Percentiles rank a stretch among this genome's conserved stretches.
Conservation (phyloP, 1,140 invertebrate genomes). For the Caenorhabditis inopinata region DNA sequence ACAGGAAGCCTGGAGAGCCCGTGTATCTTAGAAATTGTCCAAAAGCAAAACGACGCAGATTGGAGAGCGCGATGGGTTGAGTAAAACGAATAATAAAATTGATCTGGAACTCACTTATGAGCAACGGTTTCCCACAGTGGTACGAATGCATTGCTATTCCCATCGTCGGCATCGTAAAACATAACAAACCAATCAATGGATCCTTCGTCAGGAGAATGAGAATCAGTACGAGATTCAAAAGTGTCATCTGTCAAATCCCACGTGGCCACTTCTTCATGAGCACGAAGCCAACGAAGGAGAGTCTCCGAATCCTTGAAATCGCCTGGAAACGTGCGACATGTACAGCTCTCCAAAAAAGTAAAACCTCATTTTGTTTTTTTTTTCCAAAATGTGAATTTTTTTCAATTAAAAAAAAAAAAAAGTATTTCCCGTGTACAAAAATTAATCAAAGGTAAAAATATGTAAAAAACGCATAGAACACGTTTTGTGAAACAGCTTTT, state of each 20-base stretch:
- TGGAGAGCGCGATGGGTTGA: neutral
- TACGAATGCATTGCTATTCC: slow-evolving; percentile 63
- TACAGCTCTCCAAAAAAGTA: no score
- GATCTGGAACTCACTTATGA: slow-evolving; percentile 60
- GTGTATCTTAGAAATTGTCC: no score
- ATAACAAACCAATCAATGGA: slow-evolving; percentile 66
- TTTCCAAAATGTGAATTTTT: neutral
- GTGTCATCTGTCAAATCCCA: slow-evolving; percentile 64
- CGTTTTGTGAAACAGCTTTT: no score
- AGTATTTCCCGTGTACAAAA: no score
- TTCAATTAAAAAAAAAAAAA: no score
- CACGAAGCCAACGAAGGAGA: slow-evolving; percentile 63
- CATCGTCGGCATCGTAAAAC: slow-evolving; percentile 65
- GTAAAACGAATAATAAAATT: neutral
- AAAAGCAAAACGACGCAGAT: no score
- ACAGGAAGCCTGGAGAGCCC: no score
- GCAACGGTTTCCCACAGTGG: slow-evolving; percentile 64
- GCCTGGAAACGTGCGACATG: no score
- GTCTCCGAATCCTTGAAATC: slow-evolving; percentile 66
- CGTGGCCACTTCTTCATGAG: slow-evolving; percentile 63
- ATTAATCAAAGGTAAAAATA: no score
- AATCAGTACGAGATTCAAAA: slow-evolving; percentile 62
- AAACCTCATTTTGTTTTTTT: no score
- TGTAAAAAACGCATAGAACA: no score
- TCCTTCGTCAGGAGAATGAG: slow-evolving; percentile 64